Conservation (phyloP, 2,888 invertebrate genomes). For the Pilophorus perplexus region DNA sequence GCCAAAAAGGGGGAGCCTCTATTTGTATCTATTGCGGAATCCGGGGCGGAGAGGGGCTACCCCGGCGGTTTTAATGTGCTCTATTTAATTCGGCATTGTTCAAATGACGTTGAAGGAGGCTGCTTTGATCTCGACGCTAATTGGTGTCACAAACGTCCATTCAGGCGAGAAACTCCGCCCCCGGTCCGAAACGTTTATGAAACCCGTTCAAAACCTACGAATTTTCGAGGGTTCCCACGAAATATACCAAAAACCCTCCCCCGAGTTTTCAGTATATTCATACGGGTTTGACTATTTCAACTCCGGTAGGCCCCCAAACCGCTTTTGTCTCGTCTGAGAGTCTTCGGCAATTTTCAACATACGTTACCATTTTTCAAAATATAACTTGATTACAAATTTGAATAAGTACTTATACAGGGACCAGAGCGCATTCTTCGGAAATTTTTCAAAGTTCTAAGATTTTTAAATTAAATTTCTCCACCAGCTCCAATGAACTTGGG, state of each 20-base stretch:
- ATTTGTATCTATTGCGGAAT: slow-evolving; percentile 26
- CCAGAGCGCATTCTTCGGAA: too few species aligned
- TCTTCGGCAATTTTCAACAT: too few species aligned
- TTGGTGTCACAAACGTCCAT: slow-evolving; percentile 12
- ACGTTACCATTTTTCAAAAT: too few species aligned
- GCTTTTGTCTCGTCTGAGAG: too few species aligned
- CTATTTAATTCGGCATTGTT: slow-evolving; percentile 34
- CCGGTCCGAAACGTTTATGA: slow-evolving; percentile 13
- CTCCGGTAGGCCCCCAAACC: neutral
- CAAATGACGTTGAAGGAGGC: slow-evolving; percentile 27
- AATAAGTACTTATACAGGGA: too few species aligned
- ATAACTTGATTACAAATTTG: too few species aligned
- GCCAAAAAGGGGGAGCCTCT: too few species aligned
- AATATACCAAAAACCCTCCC: neutral
- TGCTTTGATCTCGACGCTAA: slow-evolving; percentile 29
- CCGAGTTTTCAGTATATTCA: too few species aligned
- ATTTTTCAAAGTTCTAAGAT: too few species aligned
- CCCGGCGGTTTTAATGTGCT: slow-evolving; percentile 27
- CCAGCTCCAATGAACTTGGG: too few species aligned
- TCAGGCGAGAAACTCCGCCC: too few species aligned
- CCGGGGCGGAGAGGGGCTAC: neutral
- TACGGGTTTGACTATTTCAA: neutral
- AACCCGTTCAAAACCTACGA: neutral
- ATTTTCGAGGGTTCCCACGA: neutral
- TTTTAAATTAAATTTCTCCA: too few species aligned